These are phyloP conservation scores for Choristoneura fumiferana DNA, from an alignment of 1,140 invertebrate genomes.

Conservation along the genomic window DNA sequence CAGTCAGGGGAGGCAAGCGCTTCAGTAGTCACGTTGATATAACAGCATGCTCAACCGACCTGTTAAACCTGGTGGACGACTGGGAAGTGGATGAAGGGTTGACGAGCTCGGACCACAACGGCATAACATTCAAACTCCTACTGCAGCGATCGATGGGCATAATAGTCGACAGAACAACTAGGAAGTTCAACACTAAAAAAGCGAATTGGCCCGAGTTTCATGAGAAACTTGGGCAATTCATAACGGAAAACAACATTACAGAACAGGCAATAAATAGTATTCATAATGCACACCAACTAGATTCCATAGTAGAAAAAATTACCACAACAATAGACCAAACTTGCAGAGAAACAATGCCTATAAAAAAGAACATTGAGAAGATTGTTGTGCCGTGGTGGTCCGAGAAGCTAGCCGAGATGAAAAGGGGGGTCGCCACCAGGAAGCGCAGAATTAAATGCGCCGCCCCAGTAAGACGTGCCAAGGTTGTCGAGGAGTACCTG, in stretches of 20 bases:
- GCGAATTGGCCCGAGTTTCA: conserved; percentile 19
- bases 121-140: not conserved
- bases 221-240: conserved; percentile 16
- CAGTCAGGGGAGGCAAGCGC: not conserved
- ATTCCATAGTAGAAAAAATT: conserved; percentile 4
- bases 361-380: conserved; percentile 19
- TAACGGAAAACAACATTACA: not conserved
- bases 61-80: conserved; percentile 5
- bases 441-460: conserved; percentile 21
- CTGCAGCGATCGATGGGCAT: not conserved
- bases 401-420: not conserved
- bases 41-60: conserved; percentile 14
- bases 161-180: conserved; percentile 2
- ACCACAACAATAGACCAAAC: not conserved
- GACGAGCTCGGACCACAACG: conserved; percentile 2
- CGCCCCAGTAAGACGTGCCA: conserved; percentile 2
- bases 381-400: conserved; percentile 25
- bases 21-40: conserved; percentile 25
- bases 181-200: conserved; percentile 22
- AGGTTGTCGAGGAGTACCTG: conserved; percentile 15
- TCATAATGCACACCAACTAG: not conserved
- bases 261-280: conserved; percentile 6
- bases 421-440: conserved; percentile 4
- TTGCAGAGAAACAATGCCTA: conserved; percentile 25
- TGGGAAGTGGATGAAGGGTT: conserved; percentile 6